Percentiles rank a stretch among this genome's conserved stretches.
These are phyloP conservation scores for Athalia circularis DNA, from an alignment of 2,888 invertebrate species.

Conservation along the genomic window DNA sequence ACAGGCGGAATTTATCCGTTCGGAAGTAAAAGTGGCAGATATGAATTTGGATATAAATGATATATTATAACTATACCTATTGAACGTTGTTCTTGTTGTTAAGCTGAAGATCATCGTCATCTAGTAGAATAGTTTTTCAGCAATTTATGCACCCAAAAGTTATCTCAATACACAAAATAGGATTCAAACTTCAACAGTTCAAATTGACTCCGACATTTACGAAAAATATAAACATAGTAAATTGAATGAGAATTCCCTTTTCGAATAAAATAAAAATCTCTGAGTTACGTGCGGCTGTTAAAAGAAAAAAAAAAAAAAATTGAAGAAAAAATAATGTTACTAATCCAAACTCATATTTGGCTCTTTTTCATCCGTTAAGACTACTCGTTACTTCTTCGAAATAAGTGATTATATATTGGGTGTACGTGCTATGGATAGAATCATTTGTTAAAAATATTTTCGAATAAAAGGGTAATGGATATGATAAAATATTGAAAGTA, in stretches of 20 bases:
- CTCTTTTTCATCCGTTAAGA: too few species aligned
- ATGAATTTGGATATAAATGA: slow-evolving; percentile 22
- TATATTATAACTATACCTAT: not conserved
- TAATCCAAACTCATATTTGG: slow-evolving; percentile 18
- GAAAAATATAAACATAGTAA: slow-evolving; percentile 4
- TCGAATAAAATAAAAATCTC: too few species aligned
- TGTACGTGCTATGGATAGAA: not conserved
- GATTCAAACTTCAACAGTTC: not conserved
- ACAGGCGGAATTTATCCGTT: not conserved
- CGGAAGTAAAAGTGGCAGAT: slow-evolving; percentile 7
- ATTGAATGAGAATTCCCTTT: slow-evolving; percentile 4
- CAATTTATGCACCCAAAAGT: not conserved
- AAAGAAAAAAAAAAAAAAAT: too few species aligned
- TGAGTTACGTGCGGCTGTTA: not conserved
- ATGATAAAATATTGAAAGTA: slow-evolving; percentile 9
- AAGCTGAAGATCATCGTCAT: not conserved
- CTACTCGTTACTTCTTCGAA: too few species aligned
- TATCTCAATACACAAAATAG: not conserved
- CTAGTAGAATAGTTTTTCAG: not conserved
- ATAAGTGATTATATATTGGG: not conserved
- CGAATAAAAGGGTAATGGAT: not conserved
- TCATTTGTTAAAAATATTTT: slow-evolving; percentile 2
- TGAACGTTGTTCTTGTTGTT: not conserved
- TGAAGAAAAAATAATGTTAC: not conserved
- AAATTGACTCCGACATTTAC: not conserved